Conservation (phyloP, 2,888 invertebrate genomes). For the Pantelozetes paolii region DNA sequence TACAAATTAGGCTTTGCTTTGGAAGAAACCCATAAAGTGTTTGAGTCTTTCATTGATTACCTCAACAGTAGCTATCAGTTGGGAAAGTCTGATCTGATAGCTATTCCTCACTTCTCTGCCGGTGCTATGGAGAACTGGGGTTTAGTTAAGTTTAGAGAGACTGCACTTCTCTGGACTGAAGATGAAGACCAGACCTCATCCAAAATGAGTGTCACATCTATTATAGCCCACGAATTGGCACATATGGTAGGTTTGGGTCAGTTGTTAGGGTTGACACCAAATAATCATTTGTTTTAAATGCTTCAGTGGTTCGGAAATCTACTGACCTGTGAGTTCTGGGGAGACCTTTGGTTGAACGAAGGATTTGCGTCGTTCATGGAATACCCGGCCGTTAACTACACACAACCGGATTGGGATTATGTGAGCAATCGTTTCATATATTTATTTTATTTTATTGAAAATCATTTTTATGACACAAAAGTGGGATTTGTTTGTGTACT, state of each 20-base stretch:
- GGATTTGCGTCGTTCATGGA: constrained; percentile 88
- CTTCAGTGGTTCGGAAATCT: constrained; percentile 53
- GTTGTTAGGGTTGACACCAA: neutral
- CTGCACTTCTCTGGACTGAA: constrained; percentile 68
- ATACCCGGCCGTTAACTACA: constrained; percentile 58
- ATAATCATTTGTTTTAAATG: neutral
- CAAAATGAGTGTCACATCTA: constrained; percentile 69
- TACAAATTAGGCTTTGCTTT: constrained; percentile 66
- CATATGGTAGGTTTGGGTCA: no score
- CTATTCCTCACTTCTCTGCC: constrained; percentile 76
- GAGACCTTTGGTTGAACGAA: constrained; percentile 81
- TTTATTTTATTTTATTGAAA: neutral
- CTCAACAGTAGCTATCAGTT: constrained; percentile 79
- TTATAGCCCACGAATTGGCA: constrained; percentile 87
- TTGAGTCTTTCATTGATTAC: constrained; percentile 60
- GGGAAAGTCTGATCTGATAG: constrained; percentile 78
- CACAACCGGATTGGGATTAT: constrained; percentile 56
- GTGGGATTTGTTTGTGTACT: neutral
- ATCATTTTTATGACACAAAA: neutral
- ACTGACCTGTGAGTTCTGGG: constrained; percentile 72
- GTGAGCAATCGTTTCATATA: neutral
- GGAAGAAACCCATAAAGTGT: constrained; percentile 69
- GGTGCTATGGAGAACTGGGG: constrained; percentile 96
- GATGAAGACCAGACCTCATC: constrained; percentile 64
- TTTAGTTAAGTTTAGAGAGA: constrained; percentile 82